phyloP scores from a whole-genome alignment of 2,888 invertebrate species.

The Sarcophaga carnaria region DNA sequence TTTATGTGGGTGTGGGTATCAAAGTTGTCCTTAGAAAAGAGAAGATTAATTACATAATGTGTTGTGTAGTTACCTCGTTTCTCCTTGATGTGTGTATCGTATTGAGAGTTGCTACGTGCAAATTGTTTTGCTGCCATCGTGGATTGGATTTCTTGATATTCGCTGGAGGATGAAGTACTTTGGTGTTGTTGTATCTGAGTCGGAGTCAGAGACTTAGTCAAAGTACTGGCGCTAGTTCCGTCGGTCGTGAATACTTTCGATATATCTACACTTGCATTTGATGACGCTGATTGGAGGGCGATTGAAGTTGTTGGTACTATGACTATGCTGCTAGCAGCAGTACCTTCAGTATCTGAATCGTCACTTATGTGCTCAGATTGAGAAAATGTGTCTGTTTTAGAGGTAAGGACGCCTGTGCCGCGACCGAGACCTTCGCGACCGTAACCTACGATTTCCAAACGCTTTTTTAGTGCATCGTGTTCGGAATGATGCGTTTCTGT shows the following conservation, averaged over 20 bases:
- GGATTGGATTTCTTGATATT: constrained; percentile 84
- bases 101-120: constrained; percentile 90
- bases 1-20: neutral
- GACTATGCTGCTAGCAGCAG: constrained; percentile 77
- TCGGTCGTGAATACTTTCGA: constrained; percentile 67
- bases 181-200: constrained; percentile 74
- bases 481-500: constrained; percentile 40
- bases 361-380: constrained; percentile 67
- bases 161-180: constrained; percentile 73
- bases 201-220: constrained; percentile 77
- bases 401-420: constrained; percentile 52
- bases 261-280: constrained; percentile 64
- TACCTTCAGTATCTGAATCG: constrained; percentile 79
- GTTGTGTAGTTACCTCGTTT: constrained; percentile 87
- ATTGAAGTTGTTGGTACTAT: constrained; percentile 73
- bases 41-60: neutral
- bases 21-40: neutral
- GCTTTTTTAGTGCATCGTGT: constrained; percentile 56
- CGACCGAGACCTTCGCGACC: constrained; percentile 64
- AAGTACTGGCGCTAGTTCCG: constrained; percentile 74
- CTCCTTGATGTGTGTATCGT: constrained; percentile 92
- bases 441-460: constrained; percentile 67
- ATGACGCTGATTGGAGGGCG: constrained; percentile 11
- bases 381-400: constrained; percentile 39
- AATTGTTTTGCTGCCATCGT: constrained; percentile 87